Evolutionary conservation across 2,797 vertebrate genomes (phyloP).

Genomic region (Lepidocolaptes lacrymiger): DNA sequence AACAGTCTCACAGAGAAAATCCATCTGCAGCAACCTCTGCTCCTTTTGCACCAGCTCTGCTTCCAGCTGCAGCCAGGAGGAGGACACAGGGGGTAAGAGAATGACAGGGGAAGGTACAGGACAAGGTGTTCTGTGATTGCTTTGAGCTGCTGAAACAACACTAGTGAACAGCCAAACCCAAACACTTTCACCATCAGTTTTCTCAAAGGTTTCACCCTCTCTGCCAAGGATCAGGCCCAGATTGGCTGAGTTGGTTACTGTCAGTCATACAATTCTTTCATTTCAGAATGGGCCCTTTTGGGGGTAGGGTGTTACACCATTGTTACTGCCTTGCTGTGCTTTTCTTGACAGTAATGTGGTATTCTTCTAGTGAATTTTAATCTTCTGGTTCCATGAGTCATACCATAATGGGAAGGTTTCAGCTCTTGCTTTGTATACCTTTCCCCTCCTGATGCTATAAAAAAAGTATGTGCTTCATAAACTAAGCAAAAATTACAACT

Average conservation of each 20-base stretch:
- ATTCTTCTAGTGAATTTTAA: background rate
- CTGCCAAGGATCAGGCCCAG: background rate
- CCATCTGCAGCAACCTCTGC: conserved; percentile 85
- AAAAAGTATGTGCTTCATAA: background rate
- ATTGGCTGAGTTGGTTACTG: background rate
- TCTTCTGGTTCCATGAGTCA: background rate
- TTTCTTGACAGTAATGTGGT: background rate
- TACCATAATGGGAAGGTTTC: background rate
- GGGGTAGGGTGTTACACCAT: background rate
- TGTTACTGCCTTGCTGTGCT: background rate
- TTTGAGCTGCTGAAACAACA: background rate
- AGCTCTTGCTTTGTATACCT: background rate
- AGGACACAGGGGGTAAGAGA: background rate
- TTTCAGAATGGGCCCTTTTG: background rate
- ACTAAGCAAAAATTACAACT: background rate
- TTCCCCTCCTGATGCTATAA: background rate
- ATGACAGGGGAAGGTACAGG: background rate
- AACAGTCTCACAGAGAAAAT: conserved; percentile 86
- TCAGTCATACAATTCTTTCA: accelerated
- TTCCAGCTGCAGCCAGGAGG: conserved; percentile 81
- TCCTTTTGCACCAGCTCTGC: conserved; percentile 81
- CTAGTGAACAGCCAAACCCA: background rate
- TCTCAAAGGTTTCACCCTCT: background rate
- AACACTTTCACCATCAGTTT: background rate
- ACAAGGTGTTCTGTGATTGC: background rate